These are phyloP conservation scores for Antitype chi DNA, from an alignment of 2,888 invertebrate genomes.

Conservation along the genomic window DNA sequence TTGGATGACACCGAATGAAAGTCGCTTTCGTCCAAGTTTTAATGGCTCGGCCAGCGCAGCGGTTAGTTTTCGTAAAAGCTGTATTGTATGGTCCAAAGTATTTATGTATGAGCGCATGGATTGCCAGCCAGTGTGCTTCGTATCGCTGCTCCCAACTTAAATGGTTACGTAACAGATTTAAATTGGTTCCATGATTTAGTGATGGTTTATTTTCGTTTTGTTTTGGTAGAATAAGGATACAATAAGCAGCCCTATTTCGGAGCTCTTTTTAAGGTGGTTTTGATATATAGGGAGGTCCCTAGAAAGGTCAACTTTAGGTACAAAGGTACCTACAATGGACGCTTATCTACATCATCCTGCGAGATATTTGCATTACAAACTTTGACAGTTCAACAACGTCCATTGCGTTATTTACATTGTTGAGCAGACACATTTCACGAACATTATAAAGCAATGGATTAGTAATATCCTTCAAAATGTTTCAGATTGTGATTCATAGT, in stretches of 20 bases:
- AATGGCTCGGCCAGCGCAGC: constrained; percentile 69
- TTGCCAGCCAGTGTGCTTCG: constrained; percentile 60
- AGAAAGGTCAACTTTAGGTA: too few relatives aligned
- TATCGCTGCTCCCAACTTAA: constrained; percentile 63
- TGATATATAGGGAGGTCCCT: too few relatives aligned
- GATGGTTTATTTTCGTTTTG: constrained; percentile 17
- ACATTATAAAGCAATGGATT: too few relatives aligned
- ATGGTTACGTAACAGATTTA: constrained; percentile 61
- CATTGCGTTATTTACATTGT: too few relatives aligned
- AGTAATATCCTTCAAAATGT: too few relatives aligned
- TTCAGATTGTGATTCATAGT: too few relatives aligned
- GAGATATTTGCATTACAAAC: too few relatives aligned
- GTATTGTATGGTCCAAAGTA: constrained; percentile 65
- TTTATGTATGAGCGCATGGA: constrained; percentile 59
- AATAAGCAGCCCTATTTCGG: not conserved
- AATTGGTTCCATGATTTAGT: constrained; percentile 53
- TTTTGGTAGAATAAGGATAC: not conserved
- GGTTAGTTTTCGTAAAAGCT: constrained; percentile 71
- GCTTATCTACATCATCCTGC: too few relatives aligned
- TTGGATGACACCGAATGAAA: constrained; percentile 68
- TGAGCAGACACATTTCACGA: too few relatives aligned
- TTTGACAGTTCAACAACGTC: too few relatives aligned
- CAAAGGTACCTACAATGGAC: not conserved
- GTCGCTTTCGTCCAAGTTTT: constrained; percentile 72
- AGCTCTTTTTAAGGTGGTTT: not conserved